Evolutionary conservation across 2,113 vertebrate species (phyloP).

Genomic region (Anolis carolinensis): DNA sequence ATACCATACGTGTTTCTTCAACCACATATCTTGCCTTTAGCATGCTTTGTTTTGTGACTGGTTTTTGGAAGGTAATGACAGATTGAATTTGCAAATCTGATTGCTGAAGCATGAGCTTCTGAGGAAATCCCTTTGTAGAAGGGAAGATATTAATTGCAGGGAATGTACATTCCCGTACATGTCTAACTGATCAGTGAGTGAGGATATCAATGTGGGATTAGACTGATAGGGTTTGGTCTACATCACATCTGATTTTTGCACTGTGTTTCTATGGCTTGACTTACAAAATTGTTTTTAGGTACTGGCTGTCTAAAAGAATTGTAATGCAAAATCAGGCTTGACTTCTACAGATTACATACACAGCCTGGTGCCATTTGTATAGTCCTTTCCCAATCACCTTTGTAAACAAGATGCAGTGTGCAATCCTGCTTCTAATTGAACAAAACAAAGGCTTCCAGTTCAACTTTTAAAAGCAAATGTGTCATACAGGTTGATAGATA

Average conservation of each 20-base stretch:
- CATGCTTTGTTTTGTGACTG: too few species aligned
- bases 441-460: neutral
- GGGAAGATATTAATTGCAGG: too few species aligned
- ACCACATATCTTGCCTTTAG: too few species aligned
- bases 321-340: constrained; percentile 9
- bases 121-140: too few species aligned
- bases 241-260: neutral
- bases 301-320: neutral
- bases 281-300: neutral
- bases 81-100: too few species aligned
- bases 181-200: neutral
- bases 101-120: too few species aligned
- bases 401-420: neutral
- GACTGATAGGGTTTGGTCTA: too few species aligned
- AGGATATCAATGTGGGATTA: neutral
- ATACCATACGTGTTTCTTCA: too few species aligned
- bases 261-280: neutral
- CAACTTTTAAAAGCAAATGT: neutral
- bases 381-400: constrained; percentile 37
- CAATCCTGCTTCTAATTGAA: neutral
- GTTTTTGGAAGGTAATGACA: too few species aligned
- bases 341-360: constrained; percentile 17
- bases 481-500: neutral
- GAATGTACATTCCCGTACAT: too few species aligned
- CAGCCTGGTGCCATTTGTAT: constrained; percentile 34